A percentile compares a stretch with the other conserved stretches of the same genome.
Conservation (phyloP, 2,888 invertebrate species). For the Metallyticus violacea region DNA sequence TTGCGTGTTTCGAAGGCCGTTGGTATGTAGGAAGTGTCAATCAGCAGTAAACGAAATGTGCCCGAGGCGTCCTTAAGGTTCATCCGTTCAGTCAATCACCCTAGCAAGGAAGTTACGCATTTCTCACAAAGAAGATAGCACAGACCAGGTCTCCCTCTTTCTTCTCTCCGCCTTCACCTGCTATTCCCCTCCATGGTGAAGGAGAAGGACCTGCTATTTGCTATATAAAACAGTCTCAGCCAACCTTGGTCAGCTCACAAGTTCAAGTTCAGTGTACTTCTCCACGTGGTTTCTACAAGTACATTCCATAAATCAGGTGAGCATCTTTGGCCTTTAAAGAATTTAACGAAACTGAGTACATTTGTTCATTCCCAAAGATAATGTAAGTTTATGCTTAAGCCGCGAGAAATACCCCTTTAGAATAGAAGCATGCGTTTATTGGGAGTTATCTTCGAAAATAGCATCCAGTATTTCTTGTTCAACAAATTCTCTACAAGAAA, state of each 20-base stretch:
- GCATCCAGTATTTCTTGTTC: too few relatives aligned
- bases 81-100: not conserved
- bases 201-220: not conserved
- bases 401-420: too few relatives aligned
- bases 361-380: too few relatives aligned
- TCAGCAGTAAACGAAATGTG: not conserved
- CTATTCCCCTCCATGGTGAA: not conserved
- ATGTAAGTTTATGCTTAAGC: too few relatives aligned
- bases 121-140: not conserved
- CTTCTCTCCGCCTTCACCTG: not conserved
- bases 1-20: too few relatives aligned
- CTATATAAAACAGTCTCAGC: conserved; percentile 18
- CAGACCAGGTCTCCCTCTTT: not conserved
- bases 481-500: too few relatives aligned
- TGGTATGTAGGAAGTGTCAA: not conserved
- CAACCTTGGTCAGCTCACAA: not conserved
- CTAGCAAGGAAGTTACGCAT: not conserved
- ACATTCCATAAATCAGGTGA: not conserved
- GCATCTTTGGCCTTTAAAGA: not conserved
- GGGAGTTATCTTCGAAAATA: too few relatives aligned
- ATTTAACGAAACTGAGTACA: not conserved
- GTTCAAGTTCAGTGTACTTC: conserved; percentile 25
- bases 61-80: not conserved
- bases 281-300: not conserved
- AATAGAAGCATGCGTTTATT: too few relatives aligned